phyloP scores from a whole-genome alignment of 2,888 invertebrate genomes.

The Maniola hyperantus region DNA sequence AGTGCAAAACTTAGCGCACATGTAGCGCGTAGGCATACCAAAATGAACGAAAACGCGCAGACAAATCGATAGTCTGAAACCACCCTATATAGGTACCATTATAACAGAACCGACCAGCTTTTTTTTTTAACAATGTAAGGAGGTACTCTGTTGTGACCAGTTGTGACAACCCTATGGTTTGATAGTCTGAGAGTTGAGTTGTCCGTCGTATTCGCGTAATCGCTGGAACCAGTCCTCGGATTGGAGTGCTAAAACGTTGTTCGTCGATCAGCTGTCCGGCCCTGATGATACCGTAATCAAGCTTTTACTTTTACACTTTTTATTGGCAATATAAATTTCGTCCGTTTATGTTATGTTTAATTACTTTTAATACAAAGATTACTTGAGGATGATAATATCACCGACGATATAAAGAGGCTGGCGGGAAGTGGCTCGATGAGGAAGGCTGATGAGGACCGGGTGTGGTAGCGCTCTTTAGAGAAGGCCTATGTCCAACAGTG shows the following conservation, averaged over 20 bases:
- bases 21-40: too few relatives aligned
- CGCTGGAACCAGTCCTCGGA: conserved; percentile 12
- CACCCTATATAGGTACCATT: too few relatives aligned
- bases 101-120: too few relatives aligned
- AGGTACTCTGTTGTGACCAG: background rate
- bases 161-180: conserved; percentile 6
- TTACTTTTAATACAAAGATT: background rate
- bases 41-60: too few relatives aligned
- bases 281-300: conserved; percentile 19
- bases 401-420: too few relatives aligned
- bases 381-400: background rate
- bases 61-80: too few relatives aligned
- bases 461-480: too few relatives aligned
- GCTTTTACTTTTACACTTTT: conserved; percentile 17
- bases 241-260: conserved; percentile 11
- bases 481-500: too few relatives aligned
- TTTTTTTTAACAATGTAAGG: too few relatives aligned
- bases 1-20: too few relatives aligned
- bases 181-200: conserved; percentile 16
- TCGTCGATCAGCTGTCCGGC: conserved; percentile 12
- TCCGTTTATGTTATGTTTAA: background rate
- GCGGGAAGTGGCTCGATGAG: too few relatives aligned
- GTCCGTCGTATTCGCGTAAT: conserved; percentile 5
- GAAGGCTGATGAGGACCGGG: too few relatives aligned
- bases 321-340: background rate